Conservation (phyloP, 2,797 vertebrate species). For the Rhodeus uyekii region DNA sequence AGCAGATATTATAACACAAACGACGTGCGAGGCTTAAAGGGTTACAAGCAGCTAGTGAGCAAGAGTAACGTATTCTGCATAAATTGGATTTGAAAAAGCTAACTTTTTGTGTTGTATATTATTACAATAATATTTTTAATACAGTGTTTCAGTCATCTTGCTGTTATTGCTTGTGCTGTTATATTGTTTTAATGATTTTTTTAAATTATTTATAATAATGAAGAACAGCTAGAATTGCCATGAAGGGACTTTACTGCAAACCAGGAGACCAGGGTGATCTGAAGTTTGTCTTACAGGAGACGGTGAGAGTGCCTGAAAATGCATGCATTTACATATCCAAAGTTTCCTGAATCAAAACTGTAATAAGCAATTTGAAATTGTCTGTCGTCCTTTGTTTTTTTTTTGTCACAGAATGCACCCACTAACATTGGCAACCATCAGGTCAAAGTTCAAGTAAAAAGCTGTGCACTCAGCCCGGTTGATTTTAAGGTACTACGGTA, state of each 20-base stretch:
- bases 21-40: neutral
- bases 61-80: neutral
- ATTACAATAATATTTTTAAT: neutral
- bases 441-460: conserved; percentile 91
- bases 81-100: neutral
- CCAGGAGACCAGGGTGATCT: conserved; percentile 77
- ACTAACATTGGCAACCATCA: conserved; percentile 74
- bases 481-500: conserved; percentile 81
- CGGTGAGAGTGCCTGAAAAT: conserved; percentile 71
- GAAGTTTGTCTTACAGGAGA: conserved; percentile 88
- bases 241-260: conserved; percentile 92
- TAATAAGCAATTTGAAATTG: too few relatives aligned
- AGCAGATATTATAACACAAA: neutral
- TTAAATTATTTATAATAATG: neutral
- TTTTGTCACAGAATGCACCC: conserved; percentile 74
- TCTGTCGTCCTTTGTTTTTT: neutral
- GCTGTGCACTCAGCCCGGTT: conserved; percentile 89
- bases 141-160: neutral
- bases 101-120: neutral
- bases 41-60: neutral
- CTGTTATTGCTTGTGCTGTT: neutral
- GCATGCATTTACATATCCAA: neutral
- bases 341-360: neutral
- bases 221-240: conserved; percentile 55
- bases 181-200: neutral